Base-by-base conservation (phyloP, 1,140 invertebrate genomes). In the Drosophila orosa region DNA sequence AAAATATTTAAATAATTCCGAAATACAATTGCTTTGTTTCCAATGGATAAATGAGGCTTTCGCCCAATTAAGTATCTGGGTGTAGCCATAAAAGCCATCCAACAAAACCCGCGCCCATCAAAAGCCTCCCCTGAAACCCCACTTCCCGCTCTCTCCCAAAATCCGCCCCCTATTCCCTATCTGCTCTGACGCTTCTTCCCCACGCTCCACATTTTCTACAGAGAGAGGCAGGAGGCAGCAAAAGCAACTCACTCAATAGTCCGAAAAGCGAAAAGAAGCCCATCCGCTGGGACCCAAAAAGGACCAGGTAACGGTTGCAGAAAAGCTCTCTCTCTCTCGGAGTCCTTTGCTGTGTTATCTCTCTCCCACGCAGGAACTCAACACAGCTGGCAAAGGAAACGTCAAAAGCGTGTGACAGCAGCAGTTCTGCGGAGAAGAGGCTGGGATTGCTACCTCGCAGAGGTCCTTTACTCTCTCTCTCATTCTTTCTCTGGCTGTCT, bases 371-470 rank as follows among this genome's bases (percentile, higher is more conserved):
- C 66, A 50, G 52, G 48, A 80, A 80, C 48, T 89, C 83, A 83
- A 89, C 84, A 87, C 84, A 80, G 56, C 56, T 82, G 82, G 74
- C 56, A 33, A 42, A 56, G 80, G 80, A 84, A 87, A 80, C 77
- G 84, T 87, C 84, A 85, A 89, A 62, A 81, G 58, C 74, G 55
- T 74, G 54, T 82, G 83, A 83, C 83, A 87, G 83, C 67, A 86
- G 82, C 31, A 48, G 37, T 42, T 56, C 19, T 76, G 54, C 56
- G 63, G 35, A 40, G 45, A 66, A 74, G 61, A 42, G 54, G 72
- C 54, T 40, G 54, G 60, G 55, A 55, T 58, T 35, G 40, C 60
- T n/a, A n/a, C n/a, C n/a, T n/a, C n/a, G 55, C 69, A 45, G 37
- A 78, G 65, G 42, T 42, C 57, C 58, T 24, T 39, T 24, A 62